Conservation (phyloP, 2,797 vertebrate genomes). For the Onychomys leucogaster region DNA sequence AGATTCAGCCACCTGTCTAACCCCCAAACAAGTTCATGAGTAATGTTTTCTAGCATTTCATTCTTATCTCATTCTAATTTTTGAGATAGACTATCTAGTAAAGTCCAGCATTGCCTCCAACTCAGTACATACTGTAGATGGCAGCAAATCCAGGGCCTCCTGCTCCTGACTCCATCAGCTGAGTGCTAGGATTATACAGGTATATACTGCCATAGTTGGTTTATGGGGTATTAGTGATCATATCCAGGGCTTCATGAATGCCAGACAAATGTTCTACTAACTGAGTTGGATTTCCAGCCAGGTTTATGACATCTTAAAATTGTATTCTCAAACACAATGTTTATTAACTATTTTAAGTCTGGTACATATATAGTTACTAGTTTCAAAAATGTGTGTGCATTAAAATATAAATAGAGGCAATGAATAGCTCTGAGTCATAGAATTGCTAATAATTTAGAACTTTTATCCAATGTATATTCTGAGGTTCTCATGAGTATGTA, state of each 20-base stretch:
- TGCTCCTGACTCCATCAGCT: background rate
- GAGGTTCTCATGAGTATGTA: background rate
- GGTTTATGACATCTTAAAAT: background rate
- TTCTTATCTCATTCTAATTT: background rate
- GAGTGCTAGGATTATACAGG: too few relatives aligned
- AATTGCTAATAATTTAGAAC: background rate
- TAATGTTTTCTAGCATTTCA: slow-evolving; percentile 34
- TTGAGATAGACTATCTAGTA: background rate
- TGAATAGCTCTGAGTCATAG: background rate
- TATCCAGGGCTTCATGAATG: background rate
- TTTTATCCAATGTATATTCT: background rate
- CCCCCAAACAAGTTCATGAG: background rate
- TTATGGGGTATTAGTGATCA: background rate
- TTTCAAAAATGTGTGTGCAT: background rate
- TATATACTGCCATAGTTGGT: too few relatives aligned
- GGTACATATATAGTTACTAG: background rate
- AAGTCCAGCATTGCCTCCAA: background rate
- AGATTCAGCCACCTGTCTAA: background rate
- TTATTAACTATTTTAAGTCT: background rate
- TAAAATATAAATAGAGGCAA: background rate
- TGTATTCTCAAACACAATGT: slow-evolving; percentile 1
- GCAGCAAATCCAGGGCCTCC: too few relatives aligned
- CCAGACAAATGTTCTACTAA: background rate
- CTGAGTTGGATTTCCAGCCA: background rate
- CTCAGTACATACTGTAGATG: background rate